These are phyloP conservation scores for Parambassis ranga DNA, from an alignment of 2,797 vertebrate genomes.

Conservation along the genomic window DNA sequence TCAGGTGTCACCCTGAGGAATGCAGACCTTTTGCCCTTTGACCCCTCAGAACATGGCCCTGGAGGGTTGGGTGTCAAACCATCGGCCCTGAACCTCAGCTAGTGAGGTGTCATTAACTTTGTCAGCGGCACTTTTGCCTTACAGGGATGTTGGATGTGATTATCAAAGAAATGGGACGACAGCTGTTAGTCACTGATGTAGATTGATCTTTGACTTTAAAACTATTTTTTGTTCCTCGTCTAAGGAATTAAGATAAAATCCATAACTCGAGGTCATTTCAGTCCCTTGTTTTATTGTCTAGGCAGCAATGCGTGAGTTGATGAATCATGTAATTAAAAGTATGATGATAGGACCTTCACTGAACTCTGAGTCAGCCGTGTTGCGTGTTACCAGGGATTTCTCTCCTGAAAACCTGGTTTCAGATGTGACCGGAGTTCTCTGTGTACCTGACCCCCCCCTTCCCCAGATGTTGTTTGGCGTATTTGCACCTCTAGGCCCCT, in stretches of 20 bases:
- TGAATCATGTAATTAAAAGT: not conserved
- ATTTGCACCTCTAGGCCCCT: conserved; percentile 51
- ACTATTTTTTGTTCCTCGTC: too few species aligned
- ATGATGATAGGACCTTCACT: too few species aligned
- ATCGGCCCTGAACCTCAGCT: conserved; percentile 66
- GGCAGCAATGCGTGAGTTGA: too few species aligned
- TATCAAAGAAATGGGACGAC: conserved; percentile 19
- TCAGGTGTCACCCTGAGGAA: conserved; percentile 71
- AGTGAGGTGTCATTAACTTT: conserved; percentile 53
- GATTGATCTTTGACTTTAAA: too few species aligned
- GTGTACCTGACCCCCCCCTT: conserved; percentile 38
- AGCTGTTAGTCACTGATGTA: not conserved
- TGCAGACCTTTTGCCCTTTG: conserved; percentile 72
- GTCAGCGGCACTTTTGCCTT: conserved; percentile 17
- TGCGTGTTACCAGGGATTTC: not conserved
- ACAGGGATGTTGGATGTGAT: not conserved
- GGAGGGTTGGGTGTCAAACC: conserved; percentile 71
- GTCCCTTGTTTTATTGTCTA: too few species aligned
- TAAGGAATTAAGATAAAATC: too few species aligned
- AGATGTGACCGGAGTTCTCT: conserved; percentile 15
- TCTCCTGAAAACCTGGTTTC: conserved; percentile 26
- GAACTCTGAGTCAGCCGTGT: not conserved
- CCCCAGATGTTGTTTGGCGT: conserved; percentile 60
- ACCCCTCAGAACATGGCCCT: conserved; percentile 70
- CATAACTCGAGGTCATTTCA: too few species aligned